Conservation (phyloP, 2,113 vertebrate species). For the Archilochus colubris region DNA sequence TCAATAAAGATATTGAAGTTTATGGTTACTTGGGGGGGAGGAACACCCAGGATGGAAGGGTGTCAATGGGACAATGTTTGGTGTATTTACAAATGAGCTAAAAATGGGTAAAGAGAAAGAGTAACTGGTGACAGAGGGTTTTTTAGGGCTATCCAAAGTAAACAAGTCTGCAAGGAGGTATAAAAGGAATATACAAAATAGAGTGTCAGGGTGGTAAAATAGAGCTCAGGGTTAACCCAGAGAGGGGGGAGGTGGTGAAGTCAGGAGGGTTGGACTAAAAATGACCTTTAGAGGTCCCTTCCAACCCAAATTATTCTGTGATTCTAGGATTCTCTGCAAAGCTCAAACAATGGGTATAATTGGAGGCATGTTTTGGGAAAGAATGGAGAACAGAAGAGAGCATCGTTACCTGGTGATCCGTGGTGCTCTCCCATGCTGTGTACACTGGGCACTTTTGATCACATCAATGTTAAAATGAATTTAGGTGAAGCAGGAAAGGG, state of each 20-base stretch:
- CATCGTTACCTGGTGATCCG: accelerated
- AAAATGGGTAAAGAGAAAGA: not conserved
- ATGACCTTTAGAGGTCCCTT: too few relatives aligned
- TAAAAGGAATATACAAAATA: not conserved
- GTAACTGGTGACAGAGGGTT: not conserved
- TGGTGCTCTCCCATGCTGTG: not conserved
- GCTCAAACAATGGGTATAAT: not conserved
- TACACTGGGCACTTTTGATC: not conserved
- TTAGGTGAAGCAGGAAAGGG: not conserved
- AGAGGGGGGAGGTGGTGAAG: not conserved
- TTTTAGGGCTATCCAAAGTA: not conserved
- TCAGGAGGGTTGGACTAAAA: not conserved
- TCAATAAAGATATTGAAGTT: not conserved
- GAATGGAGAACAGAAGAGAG: not conserved
- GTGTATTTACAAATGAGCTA: not conserved
- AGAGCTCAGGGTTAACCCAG: not conserved
- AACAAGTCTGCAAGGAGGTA: not conserved
- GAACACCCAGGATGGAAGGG: not conserved
- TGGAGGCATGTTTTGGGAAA: not conserved
- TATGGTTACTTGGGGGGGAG: not conserved
- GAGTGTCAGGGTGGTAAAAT: not conserved
- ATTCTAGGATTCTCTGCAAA: not conserved
- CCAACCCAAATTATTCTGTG: too few relatives aligned
- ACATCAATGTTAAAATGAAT: not conserved
- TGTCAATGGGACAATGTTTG: not conserved